Conservation (phyloP, 2,113 vertebrate genomes). For the Aix galericulata region DNA sequence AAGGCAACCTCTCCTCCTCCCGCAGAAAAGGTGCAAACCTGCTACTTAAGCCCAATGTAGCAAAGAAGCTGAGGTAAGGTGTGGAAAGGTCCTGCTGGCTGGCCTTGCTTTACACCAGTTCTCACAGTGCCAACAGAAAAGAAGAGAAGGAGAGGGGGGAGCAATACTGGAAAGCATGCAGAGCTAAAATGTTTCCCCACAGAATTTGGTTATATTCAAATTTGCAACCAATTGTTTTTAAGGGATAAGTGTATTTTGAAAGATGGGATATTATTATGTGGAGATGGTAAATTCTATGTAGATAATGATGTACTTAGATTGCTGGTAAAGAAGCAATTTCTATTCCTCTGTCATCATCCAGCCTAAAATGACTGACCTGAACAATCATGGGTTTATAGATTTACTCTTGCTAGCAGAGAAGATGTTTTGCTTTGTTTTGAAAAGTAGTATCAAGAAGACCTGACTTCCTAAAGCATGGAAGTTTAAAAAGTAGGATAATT, state of each 20-base stretch:
- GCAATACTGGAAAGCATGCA: not conserved
- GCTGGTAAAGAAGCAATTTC: not conserved
- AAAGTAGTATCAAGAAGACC: not conserved
- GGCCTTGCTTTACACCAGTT: constrained; percentile 20
- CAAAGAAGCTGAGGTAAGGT: not conserved
- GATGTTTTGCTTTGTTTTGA: not conserved
- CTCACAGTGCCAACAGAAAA: not conserved
- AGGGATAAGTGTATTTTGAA: not conserved
- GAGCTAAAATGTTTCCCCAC: constrained; percentile 1
- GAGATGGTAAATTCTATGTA: not conserved
- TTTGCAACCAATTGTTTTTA: constrained; percentile 36
- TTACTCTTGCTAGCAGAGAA: not conserved
- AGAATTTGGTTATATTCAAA: constrained; percentile 29
- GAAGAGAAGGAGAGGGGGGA: not conserved
- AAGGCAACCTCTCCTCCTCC: constrained; percentile 62
- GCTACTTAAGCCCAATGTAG: not conserved
- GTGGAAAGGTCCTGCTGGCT: constrained; percentile 25
- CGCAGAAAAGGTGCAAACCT: constrained; percentile 37
- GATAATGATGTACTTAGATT: not conserved
- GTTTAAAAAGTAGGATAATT: not conserved
- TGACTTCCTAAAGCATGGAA: not conserved
- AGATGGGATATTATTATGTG: not conserved
- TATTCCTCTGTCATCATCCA: not conserved
- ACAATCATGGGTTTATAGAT: not conserved
- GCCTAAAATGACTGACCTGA: not conserved